Evolutionary conservation across 2,113 vertebrate species (phyloP), one percentile per base, ranked within the genome.

Genomic region (Pteruthius melanotis): DNA sequence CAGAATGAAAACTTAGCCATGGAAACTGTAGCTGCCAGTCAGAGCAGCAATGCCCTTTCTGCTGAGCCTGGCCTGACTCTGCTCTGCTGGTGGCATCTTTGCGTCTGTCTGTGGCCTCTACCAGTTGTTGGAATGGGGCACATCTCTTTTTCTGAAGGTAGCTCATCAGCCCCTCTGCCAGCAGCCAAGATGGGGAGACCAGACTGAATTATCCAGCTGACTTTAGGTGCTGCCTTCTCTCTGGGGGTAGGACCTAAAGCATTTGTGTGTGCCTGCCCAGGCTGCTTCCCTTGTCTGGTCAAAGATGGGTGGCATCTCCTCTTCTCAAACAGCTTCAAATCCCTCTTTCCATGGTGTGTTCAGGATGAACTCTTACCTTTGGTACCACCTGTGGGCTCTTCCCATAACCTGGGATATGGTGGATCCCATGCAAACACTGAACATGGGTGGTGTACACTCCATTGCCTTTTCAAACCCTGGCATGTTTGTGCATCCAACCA

Each of bases 401-500:
- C 30, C 60, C 10, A 2, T 70, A 19, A 50, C 26, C 20, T 78
- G 84, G 54, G 22, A 12, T 17, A 1, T 24, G 42, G 69, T 42
- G n/a, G 33, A 33, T 94, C 42, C 54, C 37, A 2, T 30, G 49
- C n/a, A 59, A 35, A 44, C 37, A 12, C 31, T 39, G 68, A 45
- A 14, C 11, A 0, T 5, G 35, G 31, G 13, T 42, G 39, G 31
- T 63, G 31, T 37, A 6, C 10, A 0, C 0, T 4, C 30, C 16
- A 47, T 47, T 30, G 27, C 21, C 17, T 26, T 87, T 77, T 74
- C 30, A 74, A 57, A 49, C 54, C 54, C 65, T 0, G 0, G 52
- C 24, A 24, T 0, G 0, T 66, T 70, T 74, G 50, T 53, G n/a
- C 44, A n/a, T 75, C 79, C 54, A 56, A 0, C 57, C 2, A 1